phyloP scores from a whole-genome alignment of 2,888 invertebrate species.

The Acrocera orbiculus region DNA sequence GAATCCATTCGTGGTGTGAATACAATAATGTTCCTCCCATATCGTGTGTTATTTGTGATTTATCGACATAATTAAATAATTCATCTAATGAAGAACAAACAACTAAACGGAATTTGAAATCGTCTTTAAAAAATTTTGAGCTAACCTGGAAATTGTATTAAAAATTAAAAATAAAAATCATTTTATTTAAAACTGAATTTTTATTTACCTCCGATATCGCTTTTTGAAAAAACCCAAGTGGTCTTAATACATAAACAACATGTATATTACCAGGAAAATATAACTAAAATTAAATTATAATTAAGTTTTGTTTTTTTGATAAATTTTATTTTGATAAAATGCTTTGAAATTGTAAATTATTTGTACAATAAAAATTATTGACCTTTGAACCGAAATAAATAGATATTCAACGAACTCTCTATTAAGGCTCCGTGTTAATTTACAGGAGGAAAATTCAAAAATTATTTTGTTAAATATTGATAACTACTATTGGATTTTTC shows the following conservation, averaged over 20 bases:
- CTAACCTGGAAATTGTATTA: slow-evolving; percentile 32
- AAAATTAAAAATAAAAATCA: background rate
- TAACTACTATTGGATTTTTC: too few species aligned
- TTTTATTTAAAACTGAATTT: background rate
- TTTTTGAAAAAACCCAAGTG: slow-evolving; percentile 87
- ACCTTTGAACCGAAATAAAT: too few species aligned
- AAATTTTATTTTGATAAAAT: too few species aligned
- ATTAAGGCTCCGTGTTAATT: too few species aligned
- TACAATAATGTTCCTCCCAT: slow-evolving; percentile 78
- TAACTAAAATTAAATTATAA: slow-evolving; percentile 42
- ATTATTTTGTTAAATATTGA: too few species aligned
- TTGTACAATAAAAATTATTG: too few species aligned
- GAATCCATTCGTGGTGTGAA: slow-evolving; percentile 91
- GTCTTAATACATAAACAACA: slow-evolving; percentile 83
- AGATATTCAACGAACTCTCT: too few species aligned
- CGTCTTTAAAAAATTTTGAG: slow-evolving; percentile 76
- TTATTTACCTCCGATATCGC: slow-evolving; percentile 71
- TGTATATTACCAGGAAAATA: slow-evolving; percentile 88
- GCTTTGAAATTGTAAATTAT: too few species aligned
- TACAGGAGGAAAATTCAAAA: too few species aligned
- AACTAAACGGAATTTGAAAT: slow-evolving; percentile 78
- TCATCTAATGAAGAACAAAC: slow-evolving; percentile 74
- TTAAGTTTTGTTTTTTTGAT: too few species aligned
- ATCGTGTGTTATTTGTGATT: slow-evolving; percentile 71
- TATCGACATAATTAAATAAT: slow-evolving; percentile 68